Conservation (phyloP, 2,113 vertebrate species). For the Muntiacus reevesi region DNA sequence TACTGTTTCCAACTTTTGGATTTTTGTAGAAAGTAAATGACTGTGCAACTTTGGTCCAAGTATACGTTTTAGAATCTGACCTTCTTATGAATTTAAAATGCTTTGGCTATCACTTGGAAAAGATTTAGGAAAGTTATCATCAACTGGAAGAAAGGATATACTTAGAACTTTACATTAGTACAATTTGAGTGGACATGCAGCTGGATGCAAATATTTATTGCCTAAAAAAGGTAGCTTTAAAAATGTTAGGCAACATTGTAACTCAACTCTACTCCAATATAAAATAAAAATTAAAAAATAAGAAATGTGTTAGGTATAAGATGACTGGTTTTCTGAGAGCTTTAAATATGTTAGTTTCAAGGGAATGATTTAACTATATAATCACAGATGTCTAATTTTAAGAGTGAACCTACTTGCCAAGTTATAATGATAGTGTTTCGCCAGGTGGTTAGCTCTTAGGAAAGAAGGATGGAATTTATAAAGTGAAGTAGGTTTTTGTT, state of each 20-base stretch:
- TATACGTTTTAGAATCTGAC: not conserved
- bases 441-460: not conserved
- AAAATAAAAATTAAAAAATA: not conserved
- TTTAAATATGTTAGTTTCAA: slow-evolving; percentile 22
- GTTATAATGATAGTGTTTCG: slow-evolving; percentile 26
- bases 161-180: not conserved
- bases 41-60: not conserved
- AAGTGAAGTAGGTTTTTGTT: not conserved
- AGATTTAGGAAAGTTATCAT: not conserved
- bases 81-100: not conserved
- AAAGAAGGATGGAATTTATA: slow-evolving; percentile 18
- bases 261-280: not conserved
- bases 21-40: slow-evolving; percentile 17
- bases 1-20: not conserved
- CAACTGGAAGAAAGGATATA: not conserved
- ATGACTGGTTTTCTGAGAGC: not conserved
- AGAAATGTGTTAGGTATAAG: not conserved
- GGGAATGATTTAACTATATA: slow-evolving; percentile 27
- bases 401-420: slow-evolving; percentile 26
- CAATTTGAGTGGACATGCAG: not conserved
- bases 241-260: not conserved
- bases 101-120: not conserved
- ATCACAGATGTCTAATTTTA: slow-evolving; percentile 35
- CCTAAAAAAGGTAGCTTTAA: not conserved
- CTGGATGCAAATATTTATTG: not conserved